These are phyloP conservation scores for Junonia oenone DNA, from an alignment of 2,888 invertebrate species.

Conservation along the genomic window DNA sequence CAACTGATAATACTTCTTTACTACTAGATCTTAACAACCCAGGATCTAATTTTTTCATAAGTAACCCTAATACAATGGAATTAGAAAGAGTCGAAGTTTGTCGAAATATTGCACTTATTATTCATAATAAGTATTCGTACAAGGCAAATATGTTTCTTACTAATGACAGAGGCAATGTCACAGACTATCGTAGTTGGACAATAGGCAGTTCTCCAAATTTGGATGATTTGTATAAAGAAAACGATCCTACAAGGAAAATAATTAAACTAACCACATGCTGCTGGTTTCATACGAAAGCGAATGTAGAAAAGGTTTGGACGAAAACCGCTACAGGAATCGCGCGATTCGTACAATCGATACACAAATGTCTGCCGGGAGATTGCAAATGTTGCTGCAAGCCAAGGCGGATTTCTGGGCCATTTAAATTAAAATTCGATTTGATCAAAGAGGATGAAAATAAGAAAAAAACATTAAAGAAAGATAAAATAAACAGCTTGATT, in stretches of 20 bases:
- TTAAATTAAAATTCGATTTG: neutral
- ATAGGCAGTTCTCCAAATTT: neutral
- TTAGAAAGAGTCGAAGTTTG: neutral
- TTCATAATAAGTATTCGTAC: neutral
- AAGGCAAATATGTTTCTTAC: neutral
- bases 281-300: constrained; percentile 1
- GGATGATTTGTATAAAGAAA: neutral
- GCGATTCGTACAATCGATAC: neutral
- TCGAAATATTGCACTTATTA: neutral
- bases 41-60: neutral
- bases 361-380: neutral
- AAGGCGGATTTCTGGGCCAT: too few relatives aligned
- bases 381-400: neutral
- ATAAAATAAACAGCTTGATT: neutral
- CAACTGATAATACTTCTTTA: neutral
- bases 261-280: constrained; percentile 2
- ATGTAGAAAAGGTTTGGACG: neutral
- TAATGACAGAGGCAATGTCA: neutral
- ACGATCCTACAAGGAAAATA: neutral
- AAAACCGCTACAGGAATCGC: neutral
- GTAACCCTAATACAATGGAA: neutral
- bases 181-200: constrained; percentile 1
- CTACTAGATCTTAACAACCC: neutral
- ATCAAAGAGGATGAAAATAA: neutral
- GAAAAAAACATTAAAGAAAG: too few relatives aligned